Base-by-base conservation (phyloP, 1,140 invertebrate genomes). In the Reticulitermes speratus region DNA sequence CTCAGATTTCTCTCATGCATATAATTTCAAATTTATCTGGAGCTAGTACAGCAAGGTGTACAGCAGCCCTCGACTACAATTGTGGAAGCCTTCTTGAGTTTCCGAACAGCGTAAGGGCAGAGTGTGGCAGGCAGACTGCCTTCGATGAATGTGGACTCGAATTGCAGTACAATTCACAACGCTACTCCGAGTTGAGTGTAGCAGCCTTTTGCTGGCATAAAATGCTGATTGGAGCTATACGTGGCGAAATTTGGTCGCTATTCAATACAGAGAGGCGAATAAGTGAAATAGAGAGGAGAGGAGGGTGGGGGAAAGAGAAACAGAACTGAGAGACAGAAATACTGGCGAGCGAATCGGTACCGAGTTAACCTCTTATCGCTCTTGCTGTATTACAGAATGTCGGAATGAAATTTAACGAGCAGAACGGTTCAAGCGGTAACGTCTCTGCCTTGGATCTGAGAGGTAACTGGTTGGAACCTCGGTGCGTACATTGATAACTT, bases 221-320 rank as follows among this genome's bases (percentile, higher is more conserved):
- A 83, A 45, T 83, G 82, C 82, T 83, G 82, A 83, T 83, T 83
- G 32, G 9, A 8, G 44, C 82, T 11, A 83, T 83, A 83, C 82
- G 82, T 45, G 44, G 82, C 82, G 82, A 83, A 83, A 83, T 83
- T 83, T 83, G 82, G 82, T 83, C 82, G 82, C 82, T 83, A 83
- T 83, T 83, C 82, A 83, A 83, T 83, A 83, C 82, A 83, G 82
- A 48, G 44, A 44, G 21, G 82, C 44, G 82, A 44, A 7, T 23
- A 44, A 83, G 45, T n/a, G 65, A 55, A 55, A 30, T 30, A 8
- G 25, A 75, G 59, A 75, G 65, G 7, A 14, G n/a, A 30, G n/a
- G n/a, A 14, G 25, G 65, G 12, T 3, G 7, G 25, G n/a, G 3
- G 65, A 75, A 7, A 75, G 65, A 9, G n/a, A 75, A 75, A n/a